phyloP scores from a whole-genome alignment of 2,113 vertebrate genomes.

The Nettapus auritus region DNA sequence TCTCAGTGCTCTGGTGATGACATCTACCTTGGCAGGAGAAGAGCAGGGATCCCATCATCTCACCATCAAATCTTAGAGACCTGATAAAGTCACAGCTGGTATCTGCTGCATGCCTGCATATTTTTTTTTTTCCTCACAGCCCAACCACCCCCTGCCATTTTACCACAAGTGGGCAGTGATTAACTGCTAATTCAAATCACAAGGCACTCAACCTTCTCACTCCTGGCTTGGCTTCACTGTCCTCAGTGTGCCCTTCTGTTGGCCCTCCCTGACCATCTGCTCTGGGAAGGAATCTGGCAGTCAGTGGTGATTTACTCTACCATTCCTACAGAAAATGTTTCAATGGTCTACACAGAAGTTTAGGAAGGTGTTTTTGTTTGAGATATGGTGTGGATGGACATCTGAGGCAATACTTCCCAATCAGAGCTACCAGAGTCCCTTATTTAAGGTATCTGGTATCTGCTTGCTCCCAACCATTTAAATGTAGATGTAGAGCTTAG shows the following conservation, averaged over 20 bases:
- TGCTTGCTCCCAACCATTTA: background rate
- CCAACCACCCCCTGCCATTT: background rate
- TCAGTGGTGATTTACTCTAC: rapidly evolving
- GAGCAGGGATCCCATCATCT: background rate
- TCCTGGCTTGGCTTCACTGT: background rate
- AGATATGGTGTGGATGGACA: rapidly evolving
- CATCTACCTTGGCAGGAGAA: background rate
- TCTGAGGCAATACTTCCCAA: background rate
- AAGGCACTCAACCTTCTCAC: background rate
- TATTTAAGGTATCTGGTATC: background rate
- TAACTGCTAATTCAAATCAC: background rate
- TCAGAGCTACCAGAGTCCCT: background rate
- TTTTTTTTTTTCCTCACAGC: background rate
- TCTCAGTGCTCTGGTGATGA: background rate
- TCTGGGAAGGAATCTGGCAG: background rate
- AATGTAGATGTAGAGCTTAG: too few species aligned
- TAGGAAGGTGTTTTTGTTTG: background rate
- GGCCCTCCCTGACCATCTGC: background rate
- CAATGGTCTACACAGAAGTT: rapidly evolving
- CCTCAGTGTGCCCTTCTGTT: background rate
- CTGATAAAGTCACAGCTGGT: rapidly evolving
- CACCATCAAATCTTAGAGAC: rapidly evolving
- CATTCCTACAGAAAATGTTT: background rate
- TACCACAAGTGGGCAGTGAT: constrained; percentile 37
- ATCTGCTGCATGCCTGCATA: background rate